Percentiles rank a stretch among this genome's conserved stretches.
These are phyloP conservation scores for Aradophagus sp. DNA, from an alignment of 1,140 invertebrate genomes.

Conservation along the genomic window DNA sequence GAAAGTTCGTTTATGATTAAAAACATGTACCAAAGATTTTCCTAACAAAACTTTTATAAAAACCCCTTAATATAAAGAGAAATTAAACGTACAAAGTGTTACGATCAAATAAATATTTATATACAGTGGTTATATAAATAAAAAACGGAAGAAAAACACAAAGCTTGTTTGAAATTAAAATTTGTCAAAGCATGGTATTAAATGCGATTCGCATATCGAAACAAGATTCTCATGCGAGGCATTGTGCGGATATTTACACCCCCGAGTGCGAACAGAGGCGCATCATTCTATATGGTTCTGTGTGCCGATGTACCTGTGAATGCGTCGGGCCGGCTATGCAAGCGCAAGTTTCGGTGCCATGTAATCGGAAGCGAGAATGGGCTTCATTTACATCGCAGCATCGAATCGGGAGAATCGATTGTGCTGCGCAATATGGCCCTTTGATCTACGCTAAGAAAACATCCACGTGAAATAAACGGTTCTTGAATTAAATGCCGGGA, in stretches of 20 bases:
- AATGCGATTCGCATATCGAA: constrained; percentile 46
- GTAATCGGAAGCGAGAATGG: constrained; percentile 34
- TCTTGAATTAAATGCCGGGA: constrained; percentile 2
- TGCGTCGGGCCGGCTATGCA: constrained; percentile 20
- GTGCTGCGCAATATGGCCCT: constrained; percentile 18
- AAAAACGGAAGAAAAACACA: too few species aligned
- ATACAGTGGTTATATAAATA: too few species aligned
- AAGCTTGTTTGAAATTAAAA: too few species aligned
- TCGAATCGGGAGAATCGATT: constrained; percentile 22
- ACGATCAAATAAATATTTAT: too few species aligned
- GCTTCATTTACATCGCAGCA: constrained; percentile 36
- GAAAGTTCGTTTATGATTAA: too few species aligned
- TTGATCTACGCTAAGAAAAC: constrained; percentile 18
- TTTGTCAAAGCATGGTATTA: constrained; percentile 16
- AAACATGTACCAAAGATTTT: too few species aligned
- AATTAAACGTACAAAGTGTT: too few species aligned
- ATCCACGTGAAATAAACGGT: constrained; percentile 13
- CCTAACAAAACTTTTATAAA: too few species aligned
- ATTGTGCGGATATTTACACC: constrained; percentile 40
- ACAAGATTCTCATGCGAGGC: constrained; percentile 28
- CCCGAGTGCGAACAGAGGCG: constrained; percentile 22
- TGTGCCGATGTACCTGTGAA: constrained; percentile 14
- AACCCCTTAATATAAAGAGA: too few species aligned
- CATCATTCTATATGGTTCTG: constrained; percentile 33
- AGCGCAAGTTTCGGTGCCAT: constrained; percentile 21